Evolutionary conservation across 2,113 vertebrate genomes (phyloP).

Genomic region (Toxotes chatareus): DNA sequence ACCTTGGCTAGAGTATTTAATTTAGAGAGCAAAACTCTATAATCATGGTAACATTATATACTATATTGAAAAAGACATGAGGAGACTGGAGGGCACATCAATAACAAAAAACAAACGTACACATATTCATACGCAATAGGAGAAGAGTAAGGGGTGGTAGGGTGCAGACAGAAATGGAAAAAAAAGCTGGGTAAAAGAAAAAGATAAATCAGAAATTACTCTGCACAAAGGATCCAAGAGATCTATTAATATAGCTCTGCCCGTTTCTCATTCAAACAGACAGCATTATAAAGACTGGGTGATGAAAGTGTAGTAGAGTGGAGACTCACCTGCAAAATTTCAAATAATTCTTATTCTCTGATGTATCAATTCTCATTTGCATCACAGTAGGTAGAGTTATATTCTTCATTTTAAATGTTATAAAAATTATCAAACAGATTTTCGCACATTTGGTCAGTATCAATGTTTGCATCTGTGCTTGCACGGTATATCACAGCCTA

Average conservation of each 20-base stretch:
- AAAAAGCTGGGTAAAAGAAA: conserved; percentile 40
- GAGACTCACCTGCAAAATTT: conserved; percentile 65
- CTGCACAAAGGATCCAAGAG: conserved; percentile 72
- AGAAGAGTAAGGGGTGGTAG: conserved; percentile 6
- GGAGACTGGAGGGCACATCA: conserved; percentile 16
- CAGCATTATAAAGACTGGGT: conserved; percentile 53
- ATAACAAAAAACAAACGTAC: conserved; percentile 12
- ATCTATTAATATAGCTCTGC: conserved; percentile 69
- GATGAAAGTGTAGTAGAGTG: conserved; percentile 50
- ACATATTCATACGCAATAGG: conserved; percentile 10
- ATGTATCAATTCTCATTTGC: conserved; percentile 73
- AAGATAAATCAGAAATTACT: conserved; percentile 77
- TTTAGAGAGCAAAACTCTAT: conserved; percentile 66
- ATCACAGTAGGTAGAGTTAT: conserved; percentile 55
- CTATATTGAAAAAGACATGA: conserved; percentile 32
- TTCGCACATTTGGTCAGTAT: conserved; percentile 26
- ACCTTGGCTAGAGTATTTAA: conserved; percentile 60
- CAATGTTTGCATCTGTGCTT: not conserved
- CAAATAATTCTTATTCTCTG: conserved; percentile 57
- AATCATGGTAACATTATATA: conserved; percentile 63
- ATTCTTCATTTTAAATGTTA: conserved; percentile 29
- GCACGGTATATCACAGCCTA: not conserved
- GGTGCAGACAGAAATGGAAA: conserved; percentile 6
- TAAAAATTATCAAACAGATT: conserved; percentile 21
- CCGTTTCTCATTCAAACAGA: conserved; percentile 65